These are phyloP conservation scores for Helicoverpa assulta DNA, from an alignment of 2,888 invertebrate genomes.

Conservation along the genomic window DNA sequence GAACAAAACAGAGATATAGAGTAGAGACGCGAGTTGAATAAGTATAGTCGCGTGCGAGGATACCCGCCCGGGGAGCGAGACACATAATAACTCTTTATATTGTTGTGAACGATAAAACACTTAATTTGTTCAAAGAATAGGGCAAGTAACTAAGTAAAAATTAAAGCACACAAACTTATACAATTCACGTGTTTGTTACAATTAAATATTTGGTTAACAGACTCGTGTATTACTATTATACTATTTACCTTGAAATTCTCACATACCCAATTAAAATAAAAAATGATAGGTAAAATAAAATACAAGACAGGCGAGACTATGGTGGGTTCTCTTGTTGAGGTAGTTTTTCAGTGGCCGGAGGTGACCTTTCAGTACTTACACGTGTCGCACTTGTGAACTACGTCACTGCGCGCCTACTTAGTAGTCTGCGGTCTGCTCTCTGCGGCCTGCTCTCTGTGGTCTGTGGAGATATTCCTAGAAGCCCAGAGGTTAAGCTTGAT, in stretches of 20 bases:
- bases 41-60: conserved; percentile 68
- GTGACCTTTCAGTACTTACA: not conserved
- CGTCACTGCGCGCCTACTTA: not conserved
- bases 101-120: not conserved
- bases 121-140: no score
- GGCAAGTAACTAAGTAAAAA: no score
- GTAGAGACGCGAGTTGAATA: conserved; percentile 51
- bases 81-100: conserved; percentile 7
- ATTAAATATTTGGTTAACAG: no score
- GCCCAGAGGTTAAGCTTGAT: conserved; percentile 7
- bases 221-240: no score
- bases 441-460: conserved; percentile 1
- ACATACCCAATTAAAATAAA: no score
- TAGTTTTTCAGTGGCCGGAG: not conserved
- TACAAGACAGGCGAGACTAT: not conserved
- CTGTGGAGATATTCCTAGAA: conserved; percentile 3
- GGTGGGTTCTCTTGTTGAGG: not conserved
- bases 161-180: no score
- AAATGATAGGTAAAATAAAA: not conserved
- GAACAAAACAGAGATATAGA: conserved; percentile 9
- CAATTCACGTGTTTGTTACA: no score
- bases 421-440: conserved; percentile 1
- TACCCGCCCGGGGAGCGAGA: conserved; percentile 51
- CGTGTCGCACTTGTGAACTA: not conserved
- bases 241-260: no score